Evolutionary conservation across 2,797 vertebrate genomes (phyloP).

Genomic region (Nannoperca obscura): DNA sequence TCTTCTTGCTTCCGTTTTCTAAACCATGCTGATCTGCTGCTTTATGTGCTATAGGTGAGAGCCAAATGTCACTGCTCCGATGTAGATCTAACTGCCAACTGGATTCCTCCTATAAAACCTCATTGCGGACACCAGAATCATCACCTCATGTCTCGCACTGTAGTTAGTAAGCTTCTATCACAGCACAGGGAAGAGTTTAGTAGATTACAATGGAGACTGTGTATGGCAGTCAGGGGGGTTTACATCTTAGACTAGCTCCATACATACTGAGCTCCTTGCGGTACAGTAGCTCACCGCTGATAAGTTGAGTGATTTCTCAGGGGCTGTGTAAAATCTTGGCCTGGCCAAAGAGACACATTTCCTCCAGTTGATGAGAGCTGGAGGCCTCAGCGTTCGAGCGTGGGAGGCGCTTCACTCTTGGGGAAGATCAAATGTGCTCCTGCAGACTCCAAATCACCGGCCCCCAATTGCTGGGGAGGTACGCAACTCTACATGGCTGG

Average conservation of each 20-base stretch:
- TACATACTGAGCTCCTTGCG: constrained; percentile 67
- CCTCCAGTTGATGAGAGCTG: constrained; percentile 80
- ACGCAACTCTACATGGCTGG: constrained; percentile 71
- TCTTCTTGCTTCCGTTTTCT: constrained; percentile 19
- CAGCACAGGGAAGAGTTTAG: constrained; percentile 58
- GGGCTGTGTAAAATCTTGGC: constrained; percentile 78
- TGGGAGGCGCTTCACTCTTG: constrained; percentile 80
- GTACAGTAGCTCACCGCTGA: constrained; percentile 83
- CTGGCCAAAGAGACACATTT: constrained; percentile 81
- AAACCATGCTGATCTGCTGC: constrained; percentile 17
- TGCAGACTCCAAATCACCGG: constrained; percentile 79
- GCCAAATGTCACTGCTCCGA: constrained; percentile 13
- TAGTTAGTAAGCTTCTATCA: constrained; percentile 52
- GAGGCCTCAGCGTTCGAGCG: constrained; percentile 74
- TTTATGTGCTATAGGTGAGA: constrained; percentile 20
- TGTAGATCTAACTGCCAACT: constrained; percentile 22
- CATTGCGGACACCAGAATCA: constrained; percentile 19
- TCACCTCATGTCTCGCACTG: constrained; percentile 32
- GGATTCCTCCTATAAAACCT: constrained; percentile 41
- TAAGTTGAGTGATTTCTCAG: constrained; percentile 85
- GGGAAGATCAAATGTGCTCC: constrained; percentile 83
- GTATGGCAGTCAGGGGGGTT: constrained; percentile 65
- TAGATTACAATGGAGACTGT: constrained; percentile 64
- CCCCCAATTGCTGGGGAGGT: constrained; percentile 75
- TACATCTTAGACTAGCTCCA: constrained; percentile 58